Evolutionary conservation across 2,888 invertebrate genomes (phyloP), one percentile per base, ranked within the genome.

Genomic region (Cistogaster globosa): DNA sequence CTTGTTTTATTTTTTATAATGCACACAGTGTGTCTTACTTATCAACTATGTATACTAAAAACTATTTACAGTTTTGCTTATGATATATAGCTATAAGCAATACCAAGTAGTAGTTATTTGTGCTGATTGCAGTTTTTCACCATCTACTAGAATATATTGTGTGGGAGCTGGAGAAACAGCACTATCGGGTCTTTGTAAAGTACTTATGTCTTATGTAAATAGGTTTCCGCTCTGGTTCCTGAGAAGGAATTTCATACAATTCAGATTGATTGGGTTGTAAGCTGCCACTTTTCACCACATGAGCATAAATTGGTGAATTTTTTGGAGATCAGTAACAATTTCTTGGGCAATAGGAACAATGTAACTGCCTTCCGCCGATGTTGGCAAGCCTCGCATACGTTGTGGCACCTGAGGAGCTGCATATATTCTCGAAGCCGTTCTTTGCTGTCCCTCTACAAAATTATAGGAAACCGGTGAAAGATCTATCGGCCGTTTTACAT

Each of bases 401-500:
- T 90, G 88, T 1, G 92, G 92, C 20, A 92, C 91, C 88, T 92
- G 91, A 0, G 92, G 92, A 6, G 90, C 88, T 1, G 89, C 89
- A 26, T 89, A 88, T 80, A 90, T 84, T 42, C 90, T 88, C 0
- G 88, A 89, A 0, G 77, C 87, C 5, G 90, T 88, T 5, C 90
- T 88, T 68, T 89, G 90, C 63, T 89, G 90, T 3, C 89, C 89
- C 79, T 91, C 91, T 6, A 92, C 91, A 1, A 92, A 92, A 0
- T 90, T 91, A 82, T 92, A 92, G 1, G 92, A 92, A 0, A 91
- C 91, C 0, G 93, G 92, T 0, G 92, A 92, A 5, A 91, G 88
- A 55, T 92, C 90, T 0, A 90, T 90, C 1, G 81, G 67, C 8
- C 87, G 89, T 16, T 86, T 87, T 83, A 88, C 89, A 55, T 88